Conservation (phyloP, 2,113 vertebrate genomes). For the Poeciliopsis prolifica region DNA sequence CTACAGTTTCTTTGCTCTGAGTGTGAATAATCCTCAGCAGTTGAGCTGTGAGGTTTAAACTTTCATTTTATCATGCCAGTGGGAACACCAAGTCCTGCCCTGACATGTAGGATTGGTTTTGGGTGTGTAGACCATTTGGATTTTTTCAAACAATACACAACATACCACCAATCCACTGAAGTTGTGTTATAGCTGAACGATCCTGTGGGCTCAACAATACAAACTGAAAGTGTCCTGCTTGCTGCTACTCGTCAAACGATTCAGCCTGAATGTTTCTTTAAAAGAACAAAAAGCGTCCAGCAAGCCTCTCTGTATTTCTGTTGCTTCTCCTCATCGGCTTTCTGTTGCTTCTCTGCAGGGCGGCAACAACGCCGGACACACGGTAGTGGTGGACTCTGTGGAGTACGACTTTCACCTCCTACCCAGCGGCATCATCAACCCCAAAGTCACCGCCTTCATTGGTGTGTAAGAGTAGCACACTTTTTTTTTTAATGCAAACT, state of each 20-base stretch:
- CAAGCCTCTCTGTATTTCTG: neutral
- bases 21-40: neutral
- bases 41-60: neutral
- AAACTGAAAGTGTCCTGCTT: conserved; percentile 13
- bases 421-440: conserved; percentile 99
- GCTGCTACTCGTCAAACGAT: conserved; percentile 51
- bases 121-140: neutral
- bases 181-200: neutral
- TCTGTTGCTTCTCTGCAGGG: conserved; percentile 80
- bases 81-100: neutral
- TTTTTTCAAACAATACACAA: neutral
- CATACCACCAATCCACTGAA: neutral
- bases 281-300: neutral
- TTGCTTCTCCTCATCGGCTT: conserved; percentile 10
- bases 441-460: conserved; percentile 96
- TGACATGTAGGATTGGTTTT: neutral
- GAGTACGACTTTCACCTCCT: conserved; percentile 99
- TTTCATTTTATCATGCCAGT: neutral
- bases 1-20: neutral
- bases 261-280: conserved; percentile 7
- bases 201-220: conserved; percentile 23
- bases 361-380: conserved; percentile 98
- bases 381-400: conserved; percentile 96
- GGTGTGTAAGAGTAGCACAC: conserved; percentile 80
- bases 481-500: neutral